Base-by-base conservation (phyloP, 2,113 vertebrate genomes). In the Lampris incognitus region DNA sequence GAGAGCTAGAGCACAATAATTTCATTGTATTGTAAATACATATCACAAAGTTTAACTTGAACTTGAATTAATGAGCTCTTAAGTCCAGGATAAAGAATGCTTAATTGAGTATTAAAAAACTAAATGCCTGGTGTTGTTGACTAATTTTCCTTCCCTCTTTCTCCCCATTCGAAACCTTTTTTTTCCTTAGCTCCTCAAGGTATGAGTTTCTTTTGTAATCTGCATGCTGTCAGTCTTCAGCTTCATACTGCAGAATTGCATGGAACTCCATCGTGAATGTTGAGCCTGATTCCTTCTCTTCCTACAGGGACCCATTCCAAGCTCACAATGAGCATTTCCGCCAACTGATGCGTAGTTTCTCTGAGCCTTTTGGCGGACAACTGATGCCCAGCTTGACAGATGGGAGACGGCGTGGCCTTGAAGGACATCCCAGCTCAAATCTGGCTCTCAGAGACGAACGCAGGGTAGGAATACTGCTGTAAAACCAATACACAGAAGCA, bases 301-400 rank as follows among this genome's bases (percentile, higher is more conserved):
- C 77, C 69, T 46, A 67, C 79, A 99, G 98, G 5, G 97, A 98
- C 61, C 95, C 95, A 9, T 95, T 98, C 55, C 92, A 83, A 24
- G 91, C 94, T 10, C 97, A 99, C 83, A 94, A 89, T 54, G 96
- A 98, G 8, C 92, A 94, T 4, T 87, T 97, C 92, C 85, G 66
- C 48, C 94, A 95, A 60, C 89, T 97, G 95, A 95, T 97, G 97
- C 94, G 94, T 39, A 95, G 92, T 83, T 95, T 98, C 83, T 91
- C 96, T 0, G 95, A 96, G 62, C 95, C 96, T 0, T 94, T 95
- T 7, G 96, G 95, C 8, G 92, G 87, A 44, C 91, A 94, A 51
- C 75, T 88, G 0, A 85, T 94, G 82, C 92, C 88, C 83, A 90
- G 94, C 61, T 69, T 96, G 74, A 93, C 88, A 59, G 94, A 95